Evolutionary conservation across 2,113 vertebrate species (phyloP).

Genomic region (Eira barbara): DNA sequence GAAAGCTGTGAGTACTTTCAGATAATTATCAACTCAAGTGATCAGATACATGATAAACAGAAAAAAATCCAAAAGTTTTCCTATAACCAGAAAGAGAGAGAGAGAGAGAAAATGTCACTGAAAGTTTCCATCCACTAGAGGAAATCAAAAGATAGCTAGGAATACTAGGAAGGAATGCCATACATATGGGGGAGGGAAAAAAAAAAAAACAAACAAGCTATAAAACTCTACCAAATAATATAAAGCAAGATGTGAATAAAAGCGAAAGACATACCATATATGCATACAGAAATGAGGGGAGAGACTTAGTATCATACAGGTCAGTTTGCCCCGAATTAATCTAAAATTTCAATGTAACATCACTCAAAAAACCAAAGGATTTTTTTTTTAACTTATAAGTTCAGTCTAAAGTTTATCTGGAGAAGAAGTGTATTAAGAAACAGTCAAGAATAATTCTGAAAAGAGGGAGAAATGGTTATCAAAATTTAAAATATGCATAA

Average conservation of each 20-base stretch:
- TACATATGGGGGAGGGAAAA: neutral
- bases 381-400: constrained; percentile 18
- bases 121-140: neutral
- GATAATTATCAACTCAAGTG: neutral
- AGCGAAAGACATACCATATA: neutral
- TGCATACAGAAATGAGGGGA: neutral
- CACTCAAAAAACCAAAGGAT: constrained; percentile 27
- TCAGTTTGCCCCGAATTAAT: neutral
- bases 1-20: constrained; percentile 1
- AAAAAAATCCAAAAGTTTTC: neutral
- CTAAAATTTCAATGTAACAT: constrained; percentile 13
- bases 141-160: constrained; percentile 10
- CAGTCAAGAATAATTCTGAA: neutral
- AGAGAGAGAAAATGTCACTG: neutral
- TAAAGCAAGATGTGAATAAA: constrained; percentile 20
- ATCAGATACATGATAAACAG: neutral
- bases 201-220: neutral
- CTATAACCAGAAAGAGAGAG: neutral
- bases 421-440: neutral
- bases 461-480: neutral
- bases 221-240: neutral
- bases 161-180: neutral
- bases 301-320: neutral
- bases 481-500: neutral
- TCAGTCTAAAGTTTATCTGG: constrained; percentile 32